Evolutionary conservation across 2,113 vertebrate genomes (phyloP).

Genomic region (Leucopsar rothschildi): DNA sequence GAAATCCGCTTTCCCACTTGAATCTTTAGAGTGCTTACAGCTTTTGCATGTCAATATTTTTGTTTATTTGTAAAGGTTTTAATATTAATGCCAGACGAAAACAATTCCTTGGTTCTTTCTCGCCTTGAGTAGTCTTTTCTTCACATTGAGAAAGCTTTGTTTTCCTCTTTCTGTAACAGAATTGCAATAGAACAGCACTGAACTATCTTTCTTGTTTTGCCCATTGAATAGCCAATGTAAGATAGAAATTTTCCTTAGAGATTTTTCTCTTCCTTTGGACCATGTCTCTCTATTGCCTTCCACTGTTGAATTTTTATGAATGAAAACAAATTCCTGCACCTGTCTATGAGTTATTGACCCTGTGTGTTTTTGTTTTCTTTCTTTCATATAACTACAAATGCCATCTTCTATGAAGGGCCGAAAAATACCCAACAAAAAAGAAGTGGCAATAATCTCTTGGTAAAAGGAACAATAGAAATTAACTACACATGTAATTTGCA

Average conservation of each 20-base stretch:
- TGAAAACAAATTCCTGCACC: background rate
- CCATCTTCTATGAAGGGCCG: fast-evolving
- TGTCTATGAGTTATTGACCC: background rate
- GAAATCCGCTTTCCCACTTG: background rate
- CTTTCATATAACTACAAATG: background rate
- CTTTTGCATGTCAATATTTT: background rate
- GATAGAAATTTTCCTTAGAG: background rate
- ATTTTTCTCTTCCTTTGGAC: background rate
- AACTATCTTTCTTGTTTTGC: background rate
- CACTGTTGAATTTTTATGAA: background rate
- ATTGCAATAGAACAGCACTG: background rate
- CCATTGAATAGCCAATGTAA: background rate
- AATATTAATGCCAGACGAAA: background rate
- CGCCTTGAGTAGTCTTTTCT: background rate
- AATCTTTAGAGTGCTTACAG: background rate
- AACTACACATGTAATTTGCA: background rate
- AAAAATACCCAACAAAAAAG: background rate
- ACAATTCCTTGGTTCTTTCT: background rate
- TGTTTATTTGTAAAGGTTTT: background rate
- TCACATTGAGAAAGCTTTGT: background rate
- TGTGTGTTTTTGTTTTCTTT: background rate
- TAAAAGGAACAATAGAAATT: background rate
- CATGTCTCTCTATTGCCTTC: background rate
- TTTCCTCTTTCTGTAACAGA: background rate
- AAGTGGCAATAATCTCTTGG: background rate